Base-by-base conservation (phyloP, 2,888 invertebrate genomes). In the Cheilosia scutellata region DNA sequence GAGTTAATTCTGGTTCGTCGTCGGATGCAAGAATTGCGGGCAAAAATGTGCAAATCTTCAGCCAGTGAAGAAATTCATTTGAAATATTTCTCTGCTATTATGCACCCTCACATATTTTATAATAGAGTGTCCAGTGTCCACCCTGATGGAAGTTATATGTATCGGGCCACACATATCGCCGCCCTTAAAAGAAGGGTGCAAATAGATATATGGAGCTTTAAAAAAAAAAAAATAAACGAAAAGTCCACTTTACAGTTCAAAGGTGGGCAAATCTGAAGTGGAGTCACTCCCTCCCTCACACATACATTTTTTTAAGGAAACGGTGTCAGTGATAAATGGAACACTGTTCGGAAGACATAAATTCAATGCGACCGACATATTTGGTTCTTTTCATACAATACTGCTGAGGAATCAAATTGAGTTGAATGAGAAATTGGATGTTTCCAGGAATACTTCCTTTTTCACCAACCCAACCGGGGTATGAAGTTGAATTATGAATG, bases 311-410 rank as follows among this genome's bases (percentile, higher is more conserved):
- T 2, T 1, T 1, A 27, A 13, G 49, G 58, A 55, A 63, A 49
- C 42, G 66, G 62, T 76, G 65, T 71, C 58, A 72, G 60, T 82
- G 82, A 82, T 82, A 77, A 77, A 82, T 82, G 77, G 77, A 55
- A 60, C 66, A 82, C 40, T 60, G 71, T 71, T 82, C 55, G 66
- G 60, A 47, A 65, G 60, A 76, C 42, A 76, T 76, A 75, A 75
- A 65, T 75, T 57, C 47, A 65, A 33, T 63, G 63, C 31, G 42
- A 72, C 47, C 5, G 37, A 11, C 58, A 40, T 9, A 29, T 51
- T n/a, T 3, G 65, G 37, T 37, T 47, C 47, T 13, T 27, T 70
- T 47, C 42, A 16, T 42, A 42, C 27, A 9, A 31, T 20, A 29
- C 49, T 74, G 74, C 75, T 75, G 75, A 75, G 63, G 47, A 75